Conservation (phyloP, 2,888 invertebrate genomes). For the Nasonia oneida region DNA sequence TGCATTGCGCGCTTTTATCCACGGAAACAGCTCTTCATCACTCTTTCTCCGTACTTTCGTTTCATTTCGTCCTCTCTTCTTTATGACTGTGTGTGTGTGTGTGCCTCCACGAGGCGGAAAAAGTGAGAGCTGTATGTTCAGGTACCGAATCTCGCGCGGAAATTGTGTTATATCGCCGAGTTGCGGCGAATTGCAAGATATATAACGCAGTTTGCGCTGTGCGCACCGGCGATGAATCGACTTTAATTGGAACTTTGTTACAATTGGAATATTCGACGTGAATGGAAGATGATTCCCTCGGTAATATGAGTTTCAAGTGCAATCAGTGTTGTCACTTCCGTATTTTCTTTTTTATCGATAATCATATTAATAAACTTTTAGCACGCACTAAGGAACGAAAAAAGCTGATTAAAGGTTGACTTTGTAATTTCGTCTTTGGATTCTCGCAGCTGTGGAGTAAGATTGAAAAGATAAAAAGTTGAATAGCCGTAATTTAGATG, state of each 20-base stretch:
- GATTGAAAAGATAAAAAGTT: slow-evolving; percentile 51
- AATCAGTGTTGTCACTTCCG: no score
- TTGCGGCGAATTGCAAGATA: background rate
- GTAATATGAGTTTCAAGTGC: background rate
- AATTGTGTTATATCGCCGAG: slow-evolving; percentile 4
- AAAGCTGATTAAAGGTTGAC: slow-evolving; percentile 7
- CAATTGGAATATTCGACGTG: background rate
- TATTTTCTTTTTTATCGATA: no score
- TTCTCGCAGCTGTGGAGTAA: slow-evolving; percentile 27
- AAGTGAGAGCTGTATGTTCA: background rate
- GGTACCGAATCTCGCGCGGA: background rate
- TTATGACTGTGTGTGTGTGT: background rate
- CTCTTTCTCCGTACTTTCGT: slow-evolving; percentile 1
- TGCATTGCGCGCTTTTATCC: background rate
- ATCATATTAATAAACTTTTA: background rate
- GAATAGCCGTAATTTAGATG: slow-evolving; percentile 42
- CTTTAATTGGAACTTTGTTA: slow-evolving; percentile 12
- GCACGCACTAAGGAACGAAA: background rate
- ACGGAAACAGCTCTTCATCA: background rate
- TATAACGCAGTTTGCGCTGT: background rate
- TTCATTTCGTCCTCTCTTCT: background rate
- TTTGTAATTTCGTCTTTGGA: slow-evolving; percentile 39
- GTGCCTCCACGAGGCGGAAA: background rate
- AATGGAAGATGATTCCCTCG: background rate
- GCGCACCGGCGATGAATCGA: background rate